phyloP scores from a whole-genome alignment of 2,797 vertebrate genomes.

The Sciurus carolinensis region DNA sequence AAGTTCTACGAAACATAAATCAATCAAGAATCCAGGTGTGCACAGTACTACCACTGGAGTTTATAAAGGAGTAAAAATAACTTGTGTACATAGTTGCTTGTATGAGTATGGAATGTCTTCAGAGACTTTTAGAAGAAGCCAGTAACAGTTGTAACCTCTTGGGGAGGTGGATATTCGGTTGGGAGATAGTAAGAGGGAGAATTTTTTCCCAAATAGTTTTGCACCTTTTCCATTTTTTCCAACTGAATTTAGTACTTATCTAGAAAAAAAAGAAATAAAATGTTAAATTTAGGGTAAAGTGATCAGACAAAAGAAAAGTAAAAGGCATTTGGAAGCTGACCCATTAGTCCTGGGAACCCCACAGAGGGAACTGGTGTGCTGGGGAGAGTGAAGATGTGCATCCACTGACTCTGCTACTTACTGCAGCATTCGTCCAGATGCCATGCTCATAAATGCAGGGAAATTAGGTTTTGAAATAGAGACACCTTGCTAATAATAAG shows the following conservation, averaged over 20 bases:
- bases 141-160: constrained; percentile 32
- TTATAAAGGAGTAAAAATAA: constrained; percentile 57
- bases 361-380: background rate
- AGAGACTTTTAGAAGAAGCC: constrained; percentile 38
- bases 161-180: background rate
- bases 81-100: background rate
- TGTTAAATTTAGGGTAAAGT: constrained; percentile 28
- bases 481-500: constrained; percentile 37
- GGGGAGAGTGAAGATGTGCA: background rate
- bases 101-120: constrained; percentile 15
- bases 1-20: constrained; percentile 42
- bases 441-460: constrained; percentile 16
- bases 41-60: background rate
- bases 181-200: background rate
- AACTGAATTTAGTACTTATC: constrained; percentile 27
- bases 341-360: background rate
- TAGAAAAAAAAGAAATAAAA: constrained; percentile 35
- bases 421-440: background rate
- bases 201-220: constrained; percentile 41
- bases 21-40: background rate
- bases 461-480: constrained; percentile 46
- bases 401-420: background rate
- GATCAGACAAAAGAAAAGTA: background rate
- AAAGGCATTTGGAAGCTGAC: constrained; percentile 16
- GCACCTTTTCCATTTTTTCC: constrained; percentile 21